phyloP scores from a whole-genome alignment of 2,888 invertebrate species.

The Prosopocoilus inquinatus region DNA sequence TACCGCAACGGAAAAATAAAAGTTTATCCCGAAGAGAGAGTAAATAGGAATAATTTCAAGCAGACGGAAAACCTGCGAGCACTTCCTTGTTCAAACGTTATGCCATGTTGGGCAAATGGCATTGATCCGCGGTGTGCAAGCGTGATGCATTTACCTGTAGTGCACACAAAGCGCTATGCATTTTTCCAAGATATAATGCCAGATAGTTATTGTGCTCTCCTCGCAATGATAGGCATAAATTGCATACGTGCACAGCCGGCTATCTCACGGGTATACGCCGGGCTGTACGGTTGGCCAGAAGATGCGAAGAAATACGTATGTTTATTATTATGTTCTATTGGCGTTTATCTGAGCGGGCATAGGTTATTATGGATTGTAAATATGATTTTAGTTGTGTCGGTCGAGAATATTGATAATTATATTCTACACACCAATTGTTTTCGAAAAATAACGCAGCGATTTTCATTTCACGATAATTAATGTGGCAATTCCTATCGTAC shows the following conservation, averaged over 20 bases:
- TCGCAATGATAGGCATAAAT: constrained; percentile 27
- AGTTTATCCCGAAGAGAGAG: neutral
- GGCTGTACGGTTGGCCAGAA: neutral
- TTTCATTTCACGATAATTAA: too few species aligned
- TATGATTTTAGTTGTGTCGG: too few species aligned
- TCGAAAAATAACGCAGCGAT: too few species aligned
- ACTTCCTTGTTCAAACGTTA: constrained; percentile 28
- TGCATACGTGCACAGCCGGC: constrained; percentile 24
- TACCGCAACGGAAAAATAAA: too few species aligned
- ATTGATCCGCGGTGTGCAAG: constrained; percentile 26
- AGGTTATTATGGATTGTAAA: too few species aligned
- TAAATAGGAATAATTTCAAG: constrained; percentile 11
- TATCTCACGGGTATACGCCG: constrained; percentile 25
- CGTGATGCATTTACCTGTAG: constrained; percentile 24
- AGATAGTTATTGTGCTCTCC: constrained; percentile 27
- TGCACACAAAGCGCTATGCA: constrained; percentile 10
- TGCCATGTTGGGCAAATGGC: constrained; percentile 28
- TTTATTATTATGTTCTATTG: too few species aligned
- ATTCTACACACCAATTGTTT: too few species aligned
- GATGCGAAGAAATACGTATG: too few species aligned
- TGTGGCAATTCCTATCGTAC: too few species aligned
- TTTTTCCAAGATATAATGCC: constrained; percentile 27
- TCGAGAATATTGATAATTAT: too few species aligned
- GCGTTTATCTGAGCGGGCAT: too few species aligned
- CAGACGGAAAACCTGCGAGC: constrained; percentile 6